phyloP scores from a whole-genome alignment of 1,140 invertebrate species.

The Diorhabda sublineata region DNA sequence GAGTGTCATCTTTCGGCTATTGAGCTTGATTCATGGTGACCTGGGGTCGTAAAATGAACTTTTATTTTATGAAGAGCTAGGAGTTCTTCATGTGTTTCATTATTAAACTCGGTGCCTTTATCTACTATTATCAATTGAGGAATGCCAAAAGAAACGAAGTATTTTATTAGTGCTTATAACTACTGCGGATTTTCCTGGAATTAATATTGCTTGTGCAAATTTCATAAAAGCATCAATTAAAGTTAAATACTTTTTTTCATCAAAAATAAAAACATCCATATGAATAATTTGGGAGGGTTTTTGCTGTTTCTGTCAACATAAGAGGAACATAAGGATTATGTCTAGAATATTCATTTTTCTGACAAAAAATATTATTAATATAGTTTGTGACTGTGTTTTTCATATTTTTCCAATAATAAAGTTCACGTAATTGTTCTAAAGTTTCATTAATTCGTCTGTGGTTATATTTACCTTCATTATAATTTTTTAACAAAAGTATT shows the following conservation, averaged over 20 bases:
- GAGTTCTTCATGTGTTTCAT: conserved; percentile 7
- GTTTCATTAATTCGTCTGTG: too few species aligned
- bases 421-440: conserved; percentile 8
- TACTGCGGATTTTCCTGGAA: background rate
- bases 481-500: too few species aligned
- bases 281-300: too few species aligned
- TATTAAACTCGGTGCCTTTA: too few species aligned
- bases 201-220: conserved; percentile 1
- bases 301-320: too few species aligned
- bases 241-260: background rate
- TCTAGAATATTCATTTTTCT: too few species aligned
- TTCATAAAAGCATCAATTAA: background rate
- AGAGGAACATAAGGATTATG: too few species aligned
- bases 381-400: too few species aligned
- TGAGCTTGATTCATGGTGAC: conserved; percentile 18
- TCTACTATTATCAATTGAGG: conserved; percentile 14
- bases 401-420: too few species aligned
- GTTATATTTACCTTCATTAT: background rate
- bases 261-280: too few species aligned
- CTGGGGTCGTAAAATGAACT: conserved; percentile 16
- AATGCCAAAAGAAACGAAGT: conserved; percentile 6
- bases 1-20: conserved; percentile 20
- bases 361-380: too few species aligned
- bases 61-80: too few species aligned
- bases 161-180: background rate